phyloP scores from a whole-genome alignment of 2,113 vertebrate genomes.

The Scolopax mira region DNA sequence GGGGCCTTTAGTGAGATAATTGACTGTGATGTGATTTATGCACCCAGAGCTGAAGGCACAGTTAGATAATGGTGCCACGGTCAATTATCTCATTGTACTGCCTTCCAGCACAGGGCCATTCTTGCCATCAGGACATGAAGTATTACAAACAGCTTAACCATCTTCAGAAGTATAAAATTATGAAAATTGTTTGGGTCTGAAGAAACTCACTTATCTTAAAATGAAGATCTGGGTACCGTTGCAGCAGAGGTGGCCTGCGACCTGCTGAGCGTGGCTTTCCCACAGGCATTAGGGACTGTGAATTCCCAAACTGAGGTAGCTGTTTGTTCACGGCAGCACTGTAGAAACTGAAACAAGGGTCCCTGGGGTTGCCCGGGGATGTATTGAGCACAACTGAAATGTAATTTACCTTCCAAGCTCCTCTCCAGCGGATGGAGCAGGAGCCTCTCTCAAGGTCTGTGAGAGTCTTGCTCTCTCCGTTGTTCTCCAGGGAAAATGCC shows the following conservation, averaged over 20 bases:
- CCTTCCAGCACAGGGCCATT: neutral
- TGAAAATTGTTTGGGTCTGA: neutral
- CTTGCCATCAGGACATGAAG: neutral
- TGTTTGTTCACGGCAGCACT: neutral
- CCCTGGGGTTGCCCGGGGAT: neutral
- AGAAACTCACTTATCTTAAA: neutral
- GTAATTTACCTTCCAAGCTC: neutral
- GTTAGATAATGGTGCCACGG: neutral
- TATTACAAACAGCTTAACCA: neutral
- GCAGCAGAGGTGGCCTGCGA: neutral
- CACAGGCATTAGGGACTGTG: neutral
- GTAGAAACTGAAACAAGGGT: neutral
- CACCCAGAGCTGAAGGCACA: neutral
- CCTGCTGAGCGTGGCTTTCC: neutral
- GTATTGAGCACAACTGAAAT: neutral
- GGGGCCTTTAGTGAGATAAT: conserved; percentile 34
- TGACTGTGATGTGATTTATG: conserved; percentile 22
- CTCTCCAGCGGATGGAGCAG: neutral
- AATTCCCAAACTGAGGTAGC: neutral
- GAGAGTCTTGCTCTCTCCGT: neutral
- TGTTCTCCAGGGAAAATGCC: neutral
- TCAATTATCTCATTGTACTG: conserved; percentile 15
- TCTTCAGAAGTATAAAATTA: neutral
- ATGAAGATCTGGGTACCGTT: neutral
- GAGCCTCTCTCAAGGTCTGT: neutral